phyloP scores from a whole-genome alignment of 2,113 vertebrate species.

The Equus przewalskii region DNA sequence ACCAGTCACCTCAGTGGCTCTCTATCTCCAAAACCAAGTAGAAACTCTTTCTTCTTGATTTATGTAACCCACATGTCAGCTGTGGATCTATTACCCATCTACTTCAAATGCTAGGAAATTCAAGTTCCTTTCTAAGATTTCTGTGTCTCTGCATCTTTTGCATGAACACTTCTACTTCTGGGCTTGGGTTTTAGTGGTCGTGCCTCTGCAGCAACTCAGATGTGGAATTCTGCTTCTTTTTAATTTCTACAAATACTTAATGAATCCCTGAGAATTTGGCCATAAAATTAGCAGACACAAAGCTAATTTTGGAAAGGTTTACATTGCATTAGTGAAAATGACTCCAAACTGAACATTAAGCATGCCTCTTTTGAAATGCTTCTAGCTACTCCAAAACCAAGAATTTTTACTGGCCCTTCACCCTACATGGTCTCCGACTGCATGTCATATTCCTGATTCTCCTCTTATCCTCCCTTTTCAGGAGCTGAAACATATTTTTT shows the following conservation, averaged over 20 bases:
- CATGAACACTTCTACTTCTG: background rate
- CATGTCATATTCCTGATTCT: background rate
- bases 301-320: conserved; percentile 36
- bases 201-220: background rate
- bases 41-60: background rate
- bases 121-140: background rate
- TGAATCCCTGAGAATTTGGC: background rate
- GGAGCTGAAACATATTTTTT: background rate
- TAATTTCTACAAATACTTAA: background rate
- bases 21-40: background rate
- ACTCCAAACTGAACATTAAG: background rate
- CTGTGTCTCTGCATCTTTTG: background rate
- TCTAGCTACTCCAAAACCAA: background rate
- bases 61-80: background rate
- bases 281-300: background rate
- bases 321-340: background rate
- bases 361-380: background rate
- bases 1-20: background rate
- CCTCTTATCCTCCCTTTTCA: background rate
- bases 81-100: background rate
- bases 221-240: background rate
- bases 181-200: background rate
- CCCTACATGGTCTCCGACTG: background rate
- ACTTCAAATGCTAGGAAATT: background rate
- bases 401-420: background rate